phyloP scores from a whole-genome alignment of 2,888 invertebrate genomes.

The Achlya flavicornis region DNA sequence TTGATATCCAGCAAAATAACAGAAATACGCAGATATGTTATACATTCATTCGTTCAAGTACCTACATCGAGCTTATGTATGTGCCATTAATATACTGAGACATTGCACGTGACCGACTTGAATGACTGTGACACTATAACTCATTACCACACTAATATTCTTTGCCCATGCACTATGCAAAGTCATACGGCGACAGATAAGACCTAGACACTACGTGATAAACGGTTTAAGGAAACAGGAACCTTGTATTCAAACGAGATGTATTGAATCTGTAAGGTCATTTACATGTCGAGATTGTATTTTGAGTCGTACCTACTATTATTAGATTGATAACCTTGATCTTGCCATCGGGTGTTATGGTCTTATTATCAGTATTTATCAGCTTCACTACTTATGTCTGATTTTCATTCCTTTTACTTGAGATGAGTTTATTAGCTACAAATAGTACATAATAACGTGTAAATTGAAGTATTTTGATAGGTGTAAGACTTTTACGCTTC shows the following conservation, averaged over 20 bases:
- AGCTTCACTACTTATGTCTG: not conserved
- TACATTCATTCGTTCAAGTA: constrained; percentile 4
- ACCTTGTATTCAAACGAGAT: not conserved
- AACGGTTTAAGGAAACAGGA: constrained; percentile 10
- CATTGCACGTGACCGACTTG: not conserved
- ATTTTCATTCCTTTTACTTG: not conserved
- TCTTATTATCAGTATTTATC: not conserved
- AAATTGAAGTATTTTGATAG: not conserved
- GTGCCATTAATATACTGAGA: not conserved
- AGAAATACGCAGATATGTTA: not conserved
- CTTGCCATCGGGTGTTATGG: constrained; percentile 28
- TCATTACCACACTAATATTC: not conserved
- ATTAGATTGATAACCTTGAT: constrained; percentile 39
- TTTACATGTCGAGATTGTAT: constrained; percentile 48
- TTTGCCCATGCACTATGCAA: not conserved
- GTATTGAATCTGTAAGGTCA: constrained; percentile 37
- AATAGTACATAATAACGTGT: no score
- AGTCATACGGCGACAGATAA: not conserved
- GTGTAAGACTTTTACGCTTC: no score
- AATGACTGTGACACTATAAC: not conserved
- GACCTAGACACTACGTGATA: not conserved
- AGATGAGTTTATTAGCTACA: no score
- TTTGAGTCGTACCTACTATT: constrained; percentile 18
- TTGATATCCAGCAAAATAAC: no score
- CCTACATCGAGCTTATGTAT: not conserved